Evolutionary conservation across 2,888 invertebrate genomes (phyloP), one percentile per base, ranked within the genome.

Genomic region (Plagodis pulveraria): DNA sequence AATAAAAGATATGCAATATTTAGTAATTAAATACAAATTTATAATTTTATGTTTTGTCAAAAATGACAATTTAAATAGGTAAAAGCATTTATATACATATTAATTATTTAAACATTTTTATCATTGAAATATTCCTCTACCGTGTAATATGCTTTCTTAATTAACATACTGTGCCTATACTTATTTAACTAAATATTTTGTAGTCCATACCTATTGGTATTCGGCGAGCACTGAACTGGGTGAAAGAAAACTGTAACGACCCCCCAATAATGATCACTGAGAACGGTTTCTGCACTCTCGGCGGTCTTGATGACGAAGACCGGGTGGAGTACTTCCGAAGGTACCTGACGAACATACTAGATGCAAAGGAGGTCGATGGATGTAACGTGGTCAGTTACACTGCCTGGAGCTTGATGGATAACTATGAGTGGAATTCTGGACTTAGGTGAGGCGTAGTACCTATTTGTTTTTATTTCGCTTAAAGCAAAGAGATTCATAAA

Each of bases 191-290:
- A 22, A 36, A 36, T 36, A 10, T 5, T 34, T 59, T 59, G n/a
- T 67, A 85, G 85, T 69, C 76, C 44, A 80, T 91, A 38, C 94
- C 94, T 2, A 81, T 83, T 69, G 94, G 94, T 1, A 87, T 94
- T 10, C 78, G 93, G 47, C 89, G 89, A 71, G 77, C 93, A 0
- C 72, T 95, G 0, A 91, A 89, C 36, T 94, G 94, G 93, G 89
- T 95, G 12, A 94, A 93, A 64, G 77, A 91, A 0, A 86, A 86
- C 35, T 95, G 94, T 74, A 86, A 93, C 38, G 87, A 94, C 66
- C 88, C 93, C 0, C 85, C 85, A 48, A 88, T 95, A 6, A 78
- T 94, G 66, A 91, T 95, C 36, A 93, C 93, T 0, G 95, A 95
- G 72, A 95, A 94, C 69, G 95, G 95, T 1, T 94, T 89, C 76